Evolutionary conservation across 2,113 vertebrate genomes (phyloP).

Genomic region (Alligator sinensis): DNA sequence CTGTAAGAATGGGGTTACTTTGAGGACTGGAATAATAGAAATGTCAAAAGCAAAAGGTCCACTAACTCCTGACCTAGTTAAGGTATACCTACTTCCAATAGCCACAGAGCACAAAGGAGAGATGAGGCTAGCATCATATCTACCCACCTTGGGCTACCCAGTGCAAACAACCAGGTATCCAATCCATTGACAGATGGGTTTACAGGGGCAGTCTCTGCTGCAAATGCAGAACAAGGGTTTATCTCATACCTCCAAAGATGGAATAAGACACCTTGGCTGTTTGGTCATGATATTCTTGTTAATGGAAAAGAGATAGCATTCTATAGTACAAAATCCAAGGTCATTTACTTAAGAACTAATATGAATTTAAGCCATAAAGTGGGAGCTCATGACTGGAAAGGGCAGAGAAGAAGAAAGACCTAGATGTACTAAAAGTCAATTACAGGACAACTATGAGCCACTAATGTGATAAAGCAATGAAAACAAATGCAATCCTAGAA

Average conservation of each 20-base stretch:
- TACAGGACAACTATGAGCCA: constrained; percentile 13
- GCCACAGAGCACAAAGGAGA: no score
- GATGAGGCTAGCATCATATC: no score
- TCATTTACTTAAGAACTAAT: constrained; percentile 76
- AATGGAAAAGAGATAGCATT: constrained; percentile 75
- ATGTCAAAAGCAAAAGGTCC: no score
- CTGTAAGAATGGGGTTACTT: constrained; percentile 72
- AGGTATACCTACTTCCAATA: no score
- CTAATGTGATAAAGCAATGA: not conserved
- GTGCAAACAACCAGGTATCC: no score
- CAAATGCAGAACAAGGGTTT: no score
- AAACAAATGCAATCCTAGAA: not conserved
- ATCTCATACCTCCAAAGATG: no score
- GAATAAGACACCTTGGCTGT: no score
- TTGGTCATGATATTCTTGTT: not conserved
- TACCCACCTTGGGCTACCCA: no score
- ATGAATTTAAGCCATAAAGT: constrained; percentile 72
- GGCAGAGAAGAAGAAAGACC: constrained; percentile 62
- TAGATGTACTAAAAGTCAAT: constrained; percentile 50
- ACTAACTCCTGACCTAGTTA: no score
- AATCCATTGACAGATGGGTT: no score
- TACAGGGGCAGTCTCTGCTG: no score
- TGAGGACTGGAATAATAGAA: constrained; percentile 69
- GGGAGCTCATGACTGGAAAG: constrained; percentile 66
- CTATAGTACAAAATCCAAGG: constrained; percentile 77